Base-by-base conservation (phyloP, 2,888 invertebrate species). In the Arctia plantaginis region DNA sequence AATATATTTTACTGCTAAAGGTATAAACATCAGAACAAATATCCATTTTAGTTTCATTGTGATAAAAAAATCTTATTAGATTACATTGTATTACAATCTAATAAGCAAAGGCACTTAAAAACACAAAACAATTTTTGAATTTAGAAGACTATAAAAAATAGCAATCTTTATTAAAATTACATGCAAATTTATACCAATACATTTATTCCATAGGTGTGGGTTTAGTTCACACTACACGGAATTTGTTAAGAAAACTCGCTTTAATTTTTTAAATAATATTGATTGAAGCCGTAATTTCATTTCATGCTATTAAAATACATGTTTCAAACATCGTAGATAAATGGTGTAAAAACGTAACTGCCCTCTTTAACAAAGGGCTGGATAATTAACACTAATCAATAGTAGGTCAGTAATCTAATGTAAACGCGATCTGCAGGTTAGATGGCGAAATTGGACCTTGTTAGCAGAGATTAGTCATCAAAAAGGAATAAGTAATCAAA, bases 401-500 rank as follows among this genome's bases (percentile, higher is more conserved):
- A 84, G 85, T 85, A 85, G 85, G 85, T 83, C 82, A 83, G 79
- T 81, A 82, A 81, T 76, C 80, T 77, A 51, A 77, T 73, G 44
- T 77, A 82, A 78, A 83, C 74, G 80, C 71, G 64, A 75, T 76
- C 77, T 81, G 78, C 72, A 64, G 77, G 76, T 80, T 81, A 83
- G 78, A 79, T 82, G 76, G 80, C 83, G 77, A 82, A 85, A 86
- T 83, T 86, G 84, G 86, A 87, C 88, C 89, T 89, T 87, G 88
- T 81, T 87, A 86, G 77, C 81, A 76, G 70, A 84, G 88, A 92
- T 92, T 92, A 92, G 92, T 92, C 92, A 92, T 92, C 92, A 88
- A 86, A 91, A 88, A 86, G 85, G 87, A 88, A 85, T 84, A 85
- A 80, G 80, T 79, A 77, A 84, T 80, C 75, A 79, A 80, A 82